A percentile compares a stretch with the other conserved stretches of the same genome.
Conservation (phyloP, 2,888 invertebrate genomes). For the Plusia festucae region DNA sequence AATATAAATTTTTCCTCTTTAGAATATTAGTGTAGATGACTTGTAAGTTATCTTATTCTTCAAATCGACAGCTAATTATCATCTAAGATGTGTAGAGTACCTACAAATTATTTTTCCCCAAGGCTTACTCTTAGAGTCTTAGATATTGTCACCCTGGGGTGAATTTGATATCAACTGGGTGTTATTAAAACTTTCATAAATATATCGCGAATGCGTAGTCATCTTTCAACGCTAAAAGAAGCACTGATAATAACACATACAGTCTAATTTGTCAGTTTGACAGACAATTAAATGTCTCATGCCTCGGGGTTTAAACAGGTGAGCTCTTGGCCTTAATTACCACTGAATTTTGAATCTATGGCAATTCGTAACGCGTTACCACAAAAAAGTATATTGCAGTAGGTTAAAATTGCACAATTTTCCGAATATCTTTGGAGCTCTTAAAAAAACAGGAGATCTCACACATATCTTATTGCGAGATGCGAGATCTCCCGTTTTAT, state of each 20-base stretch:
- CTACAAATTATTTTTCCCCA: no score
- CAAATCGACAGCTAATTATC: no score
- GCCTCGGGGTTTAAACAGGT: slow-evolving; percentile 53
- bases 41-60: no score
- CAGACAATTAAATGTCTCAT: slow-evolving; percentile 50
- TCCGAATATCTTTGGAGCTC: no score
- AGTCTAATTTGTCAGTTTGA: slow-evolving; percentile 56
- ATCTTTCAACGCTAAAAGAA: slow-evolving; percentile 41
- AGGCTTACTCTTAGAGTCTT: neutral
- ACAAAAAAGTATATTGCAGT: neutral
- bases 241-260: slow-evolving; percentile 46
- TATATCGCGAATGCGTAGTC: slow-evolving; percentile 27
- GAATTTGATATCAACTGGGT: neutral
- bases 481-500: no score
- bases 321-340: slow-evolving; percentile 59
- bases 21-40: no score
- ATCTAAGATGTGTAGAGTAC: no score
- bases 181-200: slow-evolving; percentile 25
- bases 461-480: no score
- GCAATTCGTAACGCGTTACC: slow-evolving; percentile 19
- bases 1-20: no score
- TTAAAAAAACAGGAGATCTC: no score
- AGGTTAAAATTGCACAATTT: neutral
- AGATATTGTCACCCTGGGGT: neutral
- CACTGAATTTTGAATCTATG: slow-evolving; percentile 46